Percentiles rank a stretch among this genome's conserved stretches.
phyloP scores from a whole-genome alignment of 2,113 vertebrate genomes.

The Ceuthmochares aereus region DNA sequence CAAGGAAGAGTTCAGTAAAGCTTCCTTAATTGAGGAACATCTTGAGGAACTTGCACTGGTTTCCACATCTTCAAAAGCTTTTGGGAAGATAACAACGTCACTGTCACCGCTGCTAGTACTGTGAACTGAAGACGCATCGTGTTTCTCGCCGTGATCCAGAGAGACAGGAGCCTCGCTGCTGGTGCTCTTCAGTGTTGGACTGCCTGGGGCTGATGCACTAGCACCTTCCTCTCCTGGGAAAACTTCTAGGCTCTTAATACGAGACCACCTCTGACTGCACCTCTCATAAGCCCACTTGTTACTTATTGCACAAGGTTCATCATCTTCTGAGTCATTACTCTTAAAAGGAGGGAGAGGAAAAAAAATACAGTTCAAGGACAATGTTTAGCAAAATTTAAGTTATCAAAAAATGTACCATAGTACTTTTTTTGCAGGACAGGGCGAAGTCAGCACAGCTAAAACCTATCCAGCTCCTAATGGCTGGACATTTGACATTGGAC shows the following conservation, averaged over 20 bases:
- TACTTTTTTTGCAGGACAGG: not conserved
- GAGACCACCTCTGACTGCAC: constrained; percentile 78
- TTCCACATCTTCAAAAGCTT: constrained; percentile 69
- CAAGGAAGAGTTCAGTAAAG: constrained; percentile 69
- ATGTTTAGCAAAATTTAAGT: not conserved
- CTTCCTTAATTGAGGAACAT: constrained; percentile 72
- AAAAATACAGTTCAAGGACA: not conserved
- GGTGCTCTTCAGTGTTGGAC: constrained; percentile 17
- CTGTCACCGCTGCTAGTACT: constrained; percentile 85
- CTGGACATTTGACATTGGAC: not conserved
- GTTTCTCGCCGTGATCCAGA: constrained; percentile 64
- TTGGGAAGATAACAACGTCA: constrained; percentile 58
- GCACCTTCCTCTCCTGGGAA: not conserved
- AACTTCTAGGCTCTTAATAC: constrained; percentile 58
- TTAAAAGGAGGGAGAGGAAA: not conserved
- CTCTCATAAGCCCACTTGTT: constrained; percentile 84
- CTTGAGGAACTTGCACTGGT: constrained; percentile 76
- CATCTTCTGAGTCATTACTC: constrained; percentile 81
- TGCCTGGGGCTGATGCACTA: not conserved
- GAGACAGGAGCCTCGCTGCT: not conserved
- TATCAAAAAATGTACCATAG: not conserved
- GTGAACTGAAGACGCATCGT: constrained; percentile 78
- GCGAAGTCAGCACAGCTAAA: not conserved
- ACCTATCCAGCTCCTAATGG: not conserved
- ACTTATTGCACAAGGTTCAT: constrained; percentile 87